Percentiles rank a stretch among this genome's conserved stretches.
Conservation (phyloP, 2,888 invertebrate species). For the Pelosia muscerda region DNA sequence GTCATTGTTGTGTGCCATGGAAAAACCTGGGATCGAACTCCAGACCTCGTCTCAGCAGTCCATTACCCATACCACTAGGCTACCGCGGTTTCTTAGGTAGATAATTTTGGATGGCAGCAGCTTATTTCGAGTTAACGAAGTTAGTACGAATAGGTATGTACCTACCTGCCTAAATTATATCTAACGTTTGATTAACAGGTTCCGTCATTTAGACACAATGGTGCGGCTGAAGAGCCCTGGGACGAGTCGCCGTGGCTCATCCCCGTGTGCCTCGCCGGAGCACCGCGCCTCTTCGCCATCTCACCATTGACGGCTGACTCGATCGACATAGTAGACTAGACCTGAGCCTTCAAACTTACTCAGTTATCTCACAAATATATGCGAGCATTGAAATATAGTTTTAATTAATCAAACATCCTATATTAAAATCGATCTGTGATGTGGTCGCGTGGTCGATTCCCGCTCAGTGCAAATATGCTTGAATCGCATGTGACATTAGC, state of each 20-base stretch:
- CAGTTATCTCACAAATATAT: conserved; percentile 58
- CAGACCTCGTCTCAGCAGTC: too few species aligned
- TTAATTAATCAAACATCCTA: conserved; percentile 18
- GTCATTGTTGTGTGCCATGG: too few species aligned
- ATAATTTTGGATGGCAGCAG: background rate
- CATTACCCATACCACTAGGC: too few species aligned
- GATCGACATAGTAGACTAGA: conserved; percentile 29
- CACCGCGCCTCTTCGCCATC: conserved; percentile 77
- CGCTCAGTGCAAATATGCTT: background rate
- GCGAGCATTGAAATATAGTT: conserved; percentile 56
- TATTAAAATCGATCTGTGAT: background rate
- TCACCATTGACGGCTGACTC: conserved; percentile 57
- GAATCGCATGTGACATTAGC: too few species aligned
- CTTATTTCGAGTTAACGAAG: background rate
- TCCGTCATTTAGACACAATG: conserved; percentile 95
- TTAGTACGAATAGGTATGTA: too few species aligned
- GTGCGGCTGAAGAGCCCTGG: conserved; percentile 91
- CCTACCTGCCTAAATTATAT: background rate
- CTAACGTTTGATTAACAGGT: conserved; percentile 84
- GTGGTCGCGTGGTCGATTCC: background rate
- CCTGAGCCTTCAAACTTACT: conserved; percentile 31
- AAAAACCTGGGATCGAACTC: too few species aligned
- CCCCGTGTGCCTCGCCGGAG: conserved; percentile 91
- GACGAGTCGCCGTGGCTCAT: conserved; percentile 88
- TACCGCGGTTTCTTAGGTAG: too few species aligned